Evolutionary conservation across 1,140 invertebrate species (phyloP).

Genomic region (Leptinotarsa texana): DNA sequence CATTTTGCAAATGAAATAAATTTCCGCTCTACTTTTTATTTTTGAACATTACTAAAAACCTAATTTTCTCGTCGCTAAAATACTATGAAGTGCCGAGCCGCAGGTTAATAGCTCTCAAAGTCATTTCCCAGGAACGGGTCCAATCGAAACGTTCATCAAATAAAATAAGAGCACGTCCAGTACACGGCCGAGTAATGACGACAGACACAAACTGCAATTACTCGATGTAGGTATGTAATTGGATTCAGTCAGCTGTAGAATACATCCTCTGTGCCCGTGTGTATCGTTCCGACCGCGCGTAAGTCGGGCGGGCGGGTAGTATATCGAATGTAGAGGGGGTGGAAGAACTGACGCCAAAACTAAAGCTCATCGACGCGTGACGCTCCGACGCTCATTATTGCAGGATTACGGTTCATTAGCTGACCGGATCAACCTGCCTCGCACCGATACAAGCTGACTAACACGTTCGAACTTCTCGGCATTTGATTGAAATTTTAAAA

Average conservation of each 20-base stretch:
- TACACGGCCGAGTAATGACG: constrained; percentile 22
- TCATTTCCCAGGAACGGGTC: neutral
- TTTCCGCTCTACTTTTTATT: too few relatives aligned
- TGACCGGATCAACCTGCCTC: constrained; percentile 48
- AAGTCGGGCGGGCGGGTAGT: constrained; percentile 12
- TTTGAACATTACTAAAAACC: too few relatives aligned
- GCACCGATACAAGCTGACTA: constrained; percentile 34
- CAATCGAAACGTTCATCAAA: neutral
- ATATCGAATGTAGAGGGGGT: constrained; percentile 31
- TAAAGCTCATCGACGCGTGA: constrained; percentile 48
- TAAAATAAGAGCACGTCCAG: constrained; percentile 8
- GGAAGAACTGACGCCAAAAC: constrained; percentile 42
- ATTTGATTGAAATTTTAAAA: constrained; percentile 7
- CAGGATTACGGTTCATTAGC: constrained; percentile 62
- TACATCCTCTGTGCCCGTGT: constrained; percentile 28
- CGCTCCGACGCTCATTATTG: constrained; percentile 56
- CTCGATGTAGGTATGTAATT: constrained; percentile 38
- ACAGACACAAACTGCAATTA: constrained; percentile 40
- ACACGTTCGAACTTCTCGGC: constrained; percentile 15
- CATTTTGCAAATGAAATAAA: too few relatives aligned
- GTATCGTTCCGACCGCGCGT: constrained; percentile 24
- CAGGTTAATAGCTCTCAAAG: neutral
- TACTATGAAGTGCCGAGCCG: too few relatives aligned
- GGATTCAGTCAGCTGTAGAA: constrained; percentile 36
- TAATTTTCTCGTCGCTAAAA: too few relatives aligned